Conservation (phyloP, 1,140 invertebrate species). For the Drosophila leontia region DNA sequence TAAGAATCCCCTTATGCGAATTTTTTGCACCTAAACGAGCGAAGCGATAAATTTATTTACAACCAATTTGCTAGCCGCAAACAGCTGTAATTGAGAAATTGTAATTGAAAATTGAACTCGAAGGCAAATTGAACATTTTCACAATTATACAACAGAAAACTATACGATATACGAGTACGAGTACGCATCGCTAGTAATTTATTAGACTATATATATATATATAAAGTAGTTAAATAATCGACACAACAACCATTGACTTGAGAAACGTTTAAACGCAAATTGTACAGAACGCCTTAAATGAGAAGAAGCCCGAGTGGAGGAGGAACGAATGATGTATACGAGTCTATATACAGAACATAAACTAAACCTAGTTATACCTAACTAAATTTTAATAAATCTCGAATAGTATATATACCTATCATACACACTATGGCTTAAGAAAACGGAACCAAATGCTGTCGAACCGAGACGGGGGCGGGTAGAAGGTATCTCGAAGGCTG, state of each 20-base stretch:
- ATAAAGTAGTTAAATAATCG: slow-evolving; percentile 76
- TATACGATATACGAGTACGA: slow-evolving; percentile 68
- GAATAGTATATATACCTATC: slow-evolving; percentile 43
- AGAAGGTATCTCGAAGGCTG: slow-evolving; percentile 4
- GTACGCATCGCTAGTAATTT: slow-evolving; percentile 78
- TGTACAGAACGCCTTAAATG: slow-evolving; percentile 83
- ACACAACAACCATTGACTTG: slow-evolving; percentile 72
- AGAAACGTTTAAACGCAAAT: slow-evolving; percentile 76
- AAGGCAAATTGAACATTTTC: slow-evolving; percentile 63
- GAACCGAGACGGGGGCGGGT: slow-evolving; percentile 1
- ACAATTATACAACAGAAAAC: slow-evolving; percentile 62
- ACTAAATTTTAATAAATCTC: slow-evolving; percentile 67
- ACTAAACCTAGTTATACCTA: slow-evolving; percentile 71
- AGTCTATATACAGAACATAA: slow-evolving; percentile 75
- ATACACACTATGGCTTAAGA: slow-evolving; percentile 59
- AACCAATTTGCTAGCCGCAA: slow-evolving; percentile 54
- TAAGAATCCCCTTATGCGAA: slow-evolving; percentile 73
- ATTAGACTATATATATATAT: slow-evolving; percentile 66
- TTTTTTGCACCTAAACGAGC: slow-evolving; percentile 69
- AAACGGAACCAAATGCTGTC: slow-evolving; percentile 71
- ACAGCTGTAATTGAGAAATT: slow-evolving; percentile 33
- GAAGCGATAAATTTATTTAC: slow-evolving; percentile 74
- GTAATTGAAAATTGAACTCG: slow-evolving; percentile 27
- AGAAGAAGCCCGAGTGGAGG: slow-evolving; percentile 52
- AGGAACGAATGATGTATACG: slow-evolving; percentile 74